Conservation (phyloP, 2,888 invertebrate genomes). For the Nemotelus pantherinus region DNA sequence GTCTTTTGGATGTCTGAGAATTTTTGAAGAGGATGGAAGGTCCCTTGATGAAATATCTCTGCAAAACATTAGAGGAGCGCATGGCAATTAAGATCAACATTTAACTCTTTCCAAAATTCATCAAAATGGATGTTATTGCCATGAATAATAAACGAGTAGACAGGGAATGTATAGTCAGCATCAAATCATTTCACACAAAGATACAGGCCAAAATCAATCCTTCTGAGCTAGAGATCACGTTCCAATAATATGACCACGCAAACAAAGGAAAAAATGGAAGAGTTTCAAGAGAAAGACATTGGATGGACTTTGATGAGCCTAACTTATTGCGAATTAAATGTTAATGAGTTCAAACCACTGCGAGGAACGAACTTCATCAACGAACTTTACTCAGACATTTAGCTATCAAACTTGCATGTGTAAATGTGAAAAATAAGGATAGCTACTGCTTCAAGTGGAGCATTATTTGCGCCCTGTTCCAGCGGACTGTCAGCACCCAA, state of each 20-base stretch:
- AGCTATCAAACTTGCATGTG: not conserved
- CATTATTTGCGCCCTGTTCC: conserved; percentile 4
- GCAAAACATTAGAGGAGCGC: too few relatives aligned
- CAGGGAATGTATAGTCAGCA: not conserved
- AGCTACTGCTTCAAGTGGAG: conserved; percentile 9
- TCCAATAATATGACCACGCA: not conserved
- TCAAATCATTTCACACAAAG: not conserved
- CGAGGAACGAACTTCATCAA: not conserved
- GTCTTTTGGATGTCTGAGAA: too few relatives aligned
- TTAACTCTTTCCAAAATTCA: too few relatives aligned
- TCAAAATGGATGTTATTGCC: not conserved
- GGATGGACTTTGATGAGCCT: not conserved
- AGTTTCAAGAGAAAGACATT: not conserved
- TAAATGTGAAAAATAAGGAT: conserved; percentile 1
- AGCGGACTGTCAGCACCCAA: not conserved
- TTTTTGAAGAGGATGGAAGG: too few relatives aligned
- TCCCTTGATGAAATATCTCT: too few relatives aligned
- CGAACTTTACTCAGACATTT: too few relatives aligned
- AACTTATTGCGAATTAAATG: not conserved
- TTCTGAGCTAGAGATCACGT: not conserved
- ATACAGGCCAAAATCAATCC: not conserved
- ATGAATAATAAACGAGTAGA: not conserved
- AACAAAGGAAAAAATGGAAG: not conserved
- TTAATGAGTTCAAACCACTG: not conserved
- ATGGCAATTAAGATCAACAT: too few relatives aligned